A percentile compares a stretch with the other conserved stretches of the same genome.
These are phyloP conservation scores for Montipora sp. DNA, from an alignment of 64 coral and sea anemone genomes.

Conservation along the genomic window DNA sequence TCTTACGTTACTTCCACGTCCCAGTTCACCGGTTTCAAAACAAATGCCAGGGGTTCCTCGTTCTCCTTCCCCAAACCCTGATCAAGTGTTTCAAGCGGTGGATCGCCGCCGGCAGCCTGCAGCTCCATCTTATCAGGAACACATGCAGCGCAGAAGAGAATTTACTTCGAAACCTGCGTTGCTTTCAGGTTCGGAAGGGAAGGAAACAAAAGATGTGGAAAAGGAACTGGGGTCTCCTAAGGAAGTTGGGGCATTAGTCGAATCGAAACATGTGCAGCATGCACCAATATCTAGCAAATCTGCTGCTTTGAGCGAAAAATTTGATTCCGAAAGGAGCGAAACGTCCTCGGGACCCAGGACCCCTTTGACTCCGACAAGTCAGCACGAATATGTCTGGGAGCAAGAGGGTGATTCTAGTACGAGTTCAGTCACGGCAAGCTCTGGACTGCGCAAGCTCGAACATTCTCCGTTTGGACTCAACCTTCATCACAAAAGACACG, in stretches of 20 bases:
- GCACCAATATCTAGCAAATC: background rate
- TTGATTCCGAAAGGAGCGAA: conserved; percentile 50
- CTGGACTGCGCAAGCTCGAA: conserved; percentile 68
- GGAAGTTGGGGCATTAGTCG: conserved; percentile 37
- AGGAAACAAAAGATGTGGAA: conserved; percentile 52
- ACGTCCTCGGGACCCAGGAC: conserved; percentile 53
- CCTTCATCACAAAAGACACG: conserved; percentile 79
- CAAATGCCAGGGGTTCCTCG: conserved; percentile 56
- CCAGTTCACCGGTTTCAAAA: conserved; percentile 37
- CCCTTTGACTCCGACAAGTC: conserved; percentile 54
- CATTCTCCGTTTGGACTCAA: conserved; percentile 95
- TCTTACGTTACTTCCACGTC: conserved; percentile 38
- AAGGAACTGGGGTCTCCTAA: conserved; percentile 14
- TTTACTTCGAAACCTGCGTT: conserved; percentile 72
- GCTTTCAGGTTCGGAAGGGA: conserved; percentile 62
- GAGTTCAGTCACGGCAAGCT: conserved; percentile 38
- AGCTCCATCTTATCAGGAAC: conserved; percentile 94
- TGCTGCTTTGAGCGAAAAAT: background rate
- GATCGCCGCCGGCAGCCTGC: conserved; percentile 93
- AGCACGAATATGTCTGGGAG: conserved; percentile 58
- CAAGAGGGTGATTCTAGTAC: conserved; percentile 73
- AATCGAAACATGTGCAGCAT: conserved; percentile 28
- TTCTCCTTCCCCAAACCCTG: conserved; percentile 84
- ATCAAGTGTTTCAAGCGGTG: conserved; percentile 92
- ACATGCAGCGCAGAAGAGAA: conserved; percentile 89